Conservation (phyloP, 2,113 vertebrate genomes). For the Theristicus caerulescens region DNA sequence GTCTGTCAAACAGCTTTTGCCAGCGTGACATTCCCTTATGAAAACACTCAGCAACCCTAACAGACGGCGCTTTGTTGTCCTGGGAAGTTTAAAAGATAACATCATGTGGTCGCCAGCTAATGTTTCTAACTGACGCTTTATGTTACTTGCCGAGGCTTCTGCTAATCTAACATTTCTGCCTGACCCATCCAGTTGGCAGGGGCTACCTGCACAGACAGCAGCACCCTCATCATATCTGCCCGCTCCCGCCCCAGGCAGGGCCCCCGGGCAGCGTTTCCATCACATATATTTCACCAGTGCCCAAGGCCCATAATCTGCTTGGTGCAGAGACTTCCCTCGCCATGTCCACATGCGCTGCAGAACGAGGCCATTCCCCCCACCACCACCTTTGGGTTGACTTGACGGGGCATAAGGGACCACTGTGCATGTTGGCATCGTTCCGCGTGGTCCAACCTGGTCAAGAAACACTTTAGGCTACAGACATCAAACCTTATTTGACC, state of each 20-base stretch:
- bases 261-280: neutral
- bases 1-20: neutral
- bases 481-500: neutral
- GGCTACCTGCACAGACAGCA: neutral
- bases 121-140: neutral
- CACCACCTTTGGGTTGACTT: neutral
- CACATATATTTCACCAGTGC: neutral
- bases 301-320: neutral
- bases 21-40: neutral
- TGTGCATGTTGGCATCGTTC: neutral
- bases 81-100: conserved; percentile 13
- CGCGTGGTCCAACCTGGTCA: neutral
- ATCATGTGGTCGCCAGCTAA: neutral
- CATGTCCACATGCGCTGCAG: accelerated
- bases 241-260: neutral
- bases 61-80: neutral
- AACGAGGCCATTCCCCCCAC: neutral
- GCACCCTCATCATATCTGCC: neutral
- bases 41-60: neutral
- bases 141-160: neutral
- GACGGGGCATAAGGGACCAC: neutral
- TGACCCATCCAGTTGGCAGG: neutral
- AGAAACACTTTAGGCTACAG: neutral
- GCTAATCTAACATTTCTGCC: neutral
- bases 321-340: neutral